Base-by-base conservation (phyloP, 2,888 invertebrate genomes). In the Xanthia togata region DNA sequence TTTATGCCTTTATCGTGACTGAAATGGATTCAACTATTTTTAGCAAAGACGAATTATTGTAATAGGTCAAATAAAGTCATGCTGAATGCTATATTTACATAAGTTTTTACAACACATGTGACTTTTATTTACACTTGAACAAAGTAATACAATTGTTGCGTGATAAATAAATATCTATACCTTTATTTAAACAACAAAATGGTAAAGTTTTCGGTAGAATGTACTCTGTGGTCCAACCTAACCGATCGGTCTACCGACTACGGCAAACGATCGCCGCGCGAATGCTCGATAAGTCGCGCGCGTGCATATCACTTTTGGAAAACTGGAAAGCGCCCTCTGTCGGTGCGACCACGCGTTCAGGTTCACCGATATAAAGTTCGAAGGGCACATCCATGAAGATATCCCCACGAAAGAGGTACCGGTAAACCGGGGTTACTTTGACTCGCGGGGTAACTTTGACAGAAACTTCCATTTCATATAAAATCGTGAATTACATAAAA, bases 101-200 rank as follows among this genome's bases (percentile, higher is more conserved):
- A 77, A 41, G 41, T 78, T 63, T 71, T 47, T 64, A 79, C 50
- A 81, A 62, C 12, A 69, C 26, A 68, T 63, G 62, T 57, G 57
- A 59, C 63, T 82, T 78, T 82, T 68, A 82, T 81, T 82, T 82
- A 35, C n/a, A 64, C 9, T 69, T 53, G n/a, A 65, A 64, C 63
- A 59, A 80, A 59, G 5, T 26, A 57, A 55, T 47, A 41, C 17
- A 57, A 26, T 35, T 44, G 20, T 35, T 12, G 20, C n/a, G n/a
- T 55, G 4, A 20, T n/a, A 23, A 31, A 41, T 69, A 69, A 72
- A 70, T 31, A n/a, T n/a, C n/a, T n/a, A 11, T 55, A 70, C 8
- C 26, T 53, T 70, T n/a, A 4, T 20, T 50, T 23, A 31, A 31
- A 31, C 31, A 23, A 17, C 4, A n/a, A 35, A 38, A 55, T 53